Evolutionary conservation across 2,797 vertebrate species (phyloP), one percentile per base, ranked within the genome.

Genomic region (Helicolenus hilgendorfi): DNA sequence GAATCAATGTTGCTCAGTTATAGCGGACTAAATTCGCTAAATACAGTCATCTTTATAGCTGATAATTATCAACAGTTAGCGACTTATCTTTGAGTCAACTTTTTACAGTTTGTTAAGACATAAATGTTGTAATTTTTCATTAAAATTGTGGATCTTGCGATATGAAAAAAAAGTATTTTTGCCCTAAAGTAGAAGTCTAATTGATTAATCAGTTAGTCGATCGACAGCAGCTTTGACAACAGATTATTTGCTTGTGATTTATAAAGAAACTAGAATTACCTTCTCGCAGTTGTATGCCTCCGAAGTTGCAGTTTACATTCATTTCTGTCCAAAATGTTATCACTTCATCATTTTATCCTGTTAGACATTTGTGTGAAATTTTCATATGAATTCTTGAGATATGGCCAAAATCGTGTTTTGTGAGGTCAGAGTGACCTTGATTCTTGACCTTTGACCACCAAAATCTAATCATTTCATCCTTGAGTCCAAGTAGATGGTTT

Each of bases 111-210:
- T 20, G 31, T 27, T 56, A 24, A 49, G 20, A 56, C 7, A 29
- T 11, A 22, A 41, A 22, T 59, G 49, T 22, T 77, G 20, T 10
- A 18, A 56, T 38, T 72, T 13, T 7, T 13, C 8, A 31, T 63
- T 63, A 20, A 63, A 27, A 55, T 0, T 20, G 0, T n/a, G 0
- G 49, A 20, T 55, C 20, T 49, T 20, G 15, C 2, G 18, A 20
- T 0, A 53, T 20, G 49, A 53, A 53, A 49, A 41, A 1, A 13
- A 24, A 11, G 11, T 56, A 11, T 58, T 62, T 22, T 36, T 24
- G 36, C 35, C 22, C 36, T 11, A 49, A 11, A 45, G 41, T 13
- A 20, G 22, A 35, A 64, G 31, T 64, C 11, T 11, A 35, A 35
- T 35, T 5, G 11, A 35, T 35, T n/a, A n/a, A n/a, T 35, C 63